Evolutionary conservation across 2,797 vertebrate genomes (phyloP), one percentile per base, ranked within the genome.

Genomic region (Myripristis jacobus): DNA sequence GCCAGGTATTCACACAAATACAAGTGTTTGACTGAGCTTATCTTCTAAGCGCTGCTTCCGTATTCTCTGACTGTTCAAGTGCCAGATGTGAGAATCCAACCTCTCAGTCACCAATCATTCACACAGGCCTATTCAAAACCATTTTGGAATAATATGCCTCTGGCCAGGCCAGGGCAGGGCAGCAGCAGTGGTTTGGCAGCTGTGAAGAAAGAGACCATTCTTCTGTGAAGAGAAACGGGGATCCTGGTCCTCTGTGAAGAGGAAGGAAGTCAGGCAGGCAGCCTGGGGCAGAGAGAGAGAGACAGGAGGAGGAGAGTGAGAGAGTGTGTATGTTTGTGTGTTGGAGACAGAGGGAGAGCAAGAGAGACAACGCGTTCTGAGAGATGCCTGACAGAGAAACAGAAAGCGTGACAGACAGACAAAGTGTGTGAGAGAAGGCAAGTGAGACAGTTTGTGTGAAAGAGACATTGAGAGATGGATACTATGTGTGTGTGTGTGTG

Each of bases 171-270:
- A 31, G 89, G 90, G 90, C 71, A 44, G n/a, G 31, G 82, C 86
- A 85, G 81, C 70, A 61, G 75, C 88, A 88, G 84, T 79, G 86
- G 80, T 81, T 92, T 89, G 88, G 89, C 89, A 90, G 89, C 88
- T 86, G 88, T 68, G 89, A 94, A 94, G 92, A 96, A 95, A 92
- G 92, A 87, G 54, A 36, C 84, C 87, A 92, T 94, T 95, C 91
- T 94, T 94, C 92, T 93, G 79, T 29, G 18, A 34, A 70, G 77
- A 82, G 73, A 81, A 80, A 68, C 56, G n/a, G 70, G 78, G 84
- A 87, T 81, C 79, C 63, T 72, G 55, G 81, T 81, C 66, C 60
- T 75, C 74, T 81, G 46, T 60, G 72, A 82, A 83, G 84, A 92
- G 91, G 90, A 92, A 92, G 93, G 92, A 93, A 92, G 88, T 89